A percentile compares a stretch with the other conserved stretches of the same genome.
Evolutionary conservation across 2,797 vertebrate genomes (phyloP).

Genomic region (Mastacembelus armatus): DNA sequence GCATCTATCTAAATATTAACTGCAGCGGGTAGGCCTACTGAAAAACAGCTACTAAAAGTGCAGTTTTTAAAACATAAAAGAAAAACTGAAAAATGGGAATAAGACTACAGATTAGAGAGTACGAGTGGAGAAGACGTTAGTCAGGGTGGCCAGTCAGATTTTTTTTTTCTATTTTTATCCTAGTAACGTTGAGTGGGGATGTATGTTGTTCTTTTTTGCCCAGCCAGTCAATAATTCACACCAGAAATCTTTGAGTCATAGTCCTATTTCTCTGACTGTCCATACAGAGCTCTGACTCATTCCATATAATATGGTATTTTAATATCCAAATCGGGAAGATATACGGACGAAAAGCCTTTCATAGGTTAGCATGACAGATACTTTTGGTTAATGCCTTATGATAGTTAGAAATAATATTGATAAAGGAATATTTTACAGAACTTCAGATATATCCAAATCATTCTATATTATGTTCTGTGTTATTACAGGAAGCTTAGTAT

Average conservation of each 20-base stretch:
- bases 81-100: constrained; percentile 3
- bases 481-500: neutral
- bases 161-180: constrained; percentile 40
- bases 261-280: constrained; percentile 59
- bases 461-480: neutral
- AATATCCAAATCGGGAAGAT: constrained; percentile 32
- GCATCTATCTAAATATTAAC: constrained; percentile 1
- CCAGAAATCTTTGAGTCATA: constrained; percentile 63
- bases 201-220: constrained; percentile 49
- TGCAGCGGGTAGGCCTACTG: neutral
- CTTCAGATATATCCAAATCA: neutral
- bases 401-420: neutral
- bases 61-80: neutral
- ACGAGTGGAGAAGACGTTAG: constrained; percentile 1
- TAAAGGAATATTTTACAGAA: too few relatives aligned
- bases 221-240: constrained; percentile 64
- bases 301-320: constrained; percentile 33
- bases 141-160: constrained; percentile 33
- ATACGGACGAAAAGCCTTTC: neutral
- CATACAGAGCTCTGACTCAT: constrained; percentile 56
- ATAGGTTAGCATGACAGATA: neutral
- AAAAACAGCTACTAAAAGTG: neutral
- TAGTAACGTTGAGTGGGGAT: constrained; percentile 40
- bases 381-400: constrained; percentile 10
- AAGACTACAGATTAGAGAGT: constrained; percentile 10